Evolutionary conservation across 1,140 invertebrate genomes (phyloP), one percentile per base, ranked within the genome.

Genomic region (Hydropsyche tenuis): DNA sequence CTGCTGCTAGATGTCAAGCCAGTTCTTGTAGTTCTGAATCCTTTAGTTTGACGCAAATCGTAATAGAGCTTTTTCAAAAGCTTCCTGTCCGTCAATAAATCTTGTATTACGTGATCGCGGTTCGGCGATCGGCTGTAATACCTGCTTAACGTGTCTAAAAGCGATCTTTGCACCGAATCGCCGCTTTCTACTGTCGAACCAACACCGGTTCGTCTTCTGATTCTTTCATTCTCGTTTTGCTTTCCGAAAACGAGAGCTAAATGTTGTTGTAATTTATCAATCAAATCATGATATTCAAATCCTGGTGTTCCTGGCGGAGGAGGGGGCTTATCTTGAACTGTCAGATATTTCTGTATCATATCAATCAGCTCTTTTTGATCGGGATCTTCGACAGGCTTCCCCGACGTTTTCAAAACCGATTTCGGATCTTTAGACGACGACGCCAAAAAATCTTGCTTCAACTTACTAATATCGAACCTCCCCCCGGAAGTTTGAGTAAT

Each of bases 51-150:
- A 74, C 90, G 85, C 51, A 92, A 81, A 79, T 92, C 90, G 78
- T 91, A 91, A 78, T 92, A 92, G 1, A 92, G 81, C 78, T 88
- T 91, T 81, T 91, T 90, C 66, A 92, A 82, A 0, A 90, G 83
- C 79, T 90, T 91, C 66, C 90, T 85, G 80, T 92, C 89, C 1
- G 89, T 91, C 42, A 92, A 80, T 22, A 92, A 84, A 78, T 91
- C 89, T 66, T 89, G 89, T 77, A 93, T 89, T 11, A 91, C 86
- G 80, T 88, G 88, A 73, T 92, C 87, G 64, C 89, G 84, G 74
- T 89, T 90, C 0, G 87, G 83, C 2, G 88, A 88, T 51, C 89
- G 88, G 70, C 86, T 85, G 78, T 90, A 92, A 78, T 92, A 90
- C 48, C 90, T 85, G 65, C 88, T 85, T 0, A 92, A 80, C 0